Percentiles rank a stretch among this genome's conserved stretches.
phyloP scores from a whole-genome alignment of 53 echinoderm and acorn worm genomes.

The Glandiceps talaboti region DNA sequence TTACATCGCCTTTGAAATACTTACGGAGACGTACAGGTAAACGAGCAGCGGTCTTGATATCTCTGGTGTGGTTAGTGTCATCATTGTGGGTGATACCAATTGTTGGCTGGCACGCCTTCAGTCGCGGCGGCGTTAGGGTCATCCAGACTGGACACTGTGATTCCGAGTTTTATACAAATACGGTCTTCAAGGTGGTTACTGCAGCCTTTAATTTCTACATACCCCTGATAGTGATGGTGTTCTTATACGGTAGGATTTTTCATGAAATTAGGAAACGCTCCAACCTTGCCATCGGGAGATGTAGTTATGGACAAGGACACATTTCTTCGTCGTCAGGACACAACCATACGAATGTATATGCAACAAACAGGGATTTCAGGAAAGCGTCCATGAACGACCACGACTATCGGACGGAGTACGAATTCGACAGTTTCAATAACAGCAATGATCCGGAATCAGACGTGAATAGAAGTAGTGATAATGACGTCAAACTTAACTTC shows the following conservation, averaged over 20 bases:
- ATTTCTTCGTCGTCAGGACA: background rate
- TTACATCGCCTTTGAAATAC: slow-evolving; percentile 78
- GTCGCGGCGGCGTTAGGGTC: slow-evolving; percentile 27
- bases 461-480: background rate
- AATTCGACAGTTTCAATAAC: background rate
- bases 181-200: slow-evolving; percentile 62
- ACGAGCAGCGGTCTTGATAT: slow-evolving; percentile 74
- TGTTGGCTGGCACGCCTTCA: slow-evolving; percentile 57
- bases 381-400: background rate
- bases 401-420: background rate
- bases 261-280: slow-evolving; percentile 68
- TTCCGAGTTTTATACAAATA: slow-evolving; percentile 62
- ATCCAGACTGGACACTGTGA: slow-evolving; percentile 49
- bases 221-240: slow-evolving; percentile 54
- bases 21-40: slow-evolving; percentile 77
- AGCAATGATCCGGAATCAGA: background rate
- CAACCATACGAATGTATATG: no score
- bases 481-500: background rate
- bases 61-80: slow-evolving; percentile 57
- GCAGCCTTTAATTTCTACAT: slow-evolving; percentile 87
- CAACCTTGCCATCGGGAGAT: slow-evolving; percentile 60
- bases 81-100: slow-evolving; percentile 64
- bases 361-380: background rate
- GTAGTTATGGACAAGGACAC: slow-evolving; percentile 26
- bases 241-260: slow-evolving; percentile 72